Evolutionary conservation across 1,140 invertebrate genomes (phyloP), one percentile per base, ranked within the genome.

Genomic region (Drosophila rufa): DNA sequence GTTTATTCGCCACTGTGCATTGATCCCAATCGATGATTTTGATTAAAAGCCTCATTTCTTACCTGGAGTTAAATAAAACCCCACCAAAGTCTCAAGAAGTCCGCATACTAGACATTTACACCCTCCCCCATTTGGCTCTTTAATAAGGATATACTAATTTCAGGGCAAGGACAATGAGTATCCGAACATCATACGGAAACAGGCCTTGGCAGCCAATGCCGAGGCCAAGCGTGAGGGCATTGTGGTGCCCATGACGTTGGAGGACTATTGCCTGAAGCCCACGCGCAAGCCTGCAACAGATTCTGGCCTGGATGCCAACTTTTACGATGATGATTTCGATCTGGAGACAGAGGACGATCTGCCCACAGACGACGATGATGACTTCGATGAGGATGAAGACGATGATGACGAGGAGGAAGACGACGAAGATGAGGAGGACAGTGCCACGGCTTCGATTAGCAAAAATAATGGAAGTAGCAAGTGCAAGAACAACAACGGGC

Each of bases 161-260:
- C 48, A 92, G 95, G 98, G 98, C 75, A 97, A 97, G 93, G 98
- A 99, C 94, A 99, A 99, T 94, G 99, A 99, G 94, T 99, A 99
- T 94, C 98, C 99, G 94, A 99, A 99, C 94, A 99, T 99, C 83
- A 99, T 99, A 92, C 98, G 98, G 89, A 99, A 99, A 95, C 99
- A 99, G 95, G 99, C 99, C 1, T 95, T 97, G 91, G 96, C 97
- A 4, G 99, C 98, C 22, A 96, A 98, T 92, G 95, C 96, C 47
- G 99, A 99, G 83, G 99, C 99, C 1, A 98, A 98, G 92, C 97
- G 97, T 70, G 99, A 99, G 94, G 98, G 98, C 79, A 99, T 99
- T 53, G 96, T 96, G 33, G 99, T 99, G 69, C 99, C 99, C 33
- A 95, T 97, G 65, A 99, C 99, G 3, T 93, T 99, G 87, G 98